phyloP scores from a whole-genome alignment of 2,113 vertebrate genomes.

The Orycteropus afer region DNA sequence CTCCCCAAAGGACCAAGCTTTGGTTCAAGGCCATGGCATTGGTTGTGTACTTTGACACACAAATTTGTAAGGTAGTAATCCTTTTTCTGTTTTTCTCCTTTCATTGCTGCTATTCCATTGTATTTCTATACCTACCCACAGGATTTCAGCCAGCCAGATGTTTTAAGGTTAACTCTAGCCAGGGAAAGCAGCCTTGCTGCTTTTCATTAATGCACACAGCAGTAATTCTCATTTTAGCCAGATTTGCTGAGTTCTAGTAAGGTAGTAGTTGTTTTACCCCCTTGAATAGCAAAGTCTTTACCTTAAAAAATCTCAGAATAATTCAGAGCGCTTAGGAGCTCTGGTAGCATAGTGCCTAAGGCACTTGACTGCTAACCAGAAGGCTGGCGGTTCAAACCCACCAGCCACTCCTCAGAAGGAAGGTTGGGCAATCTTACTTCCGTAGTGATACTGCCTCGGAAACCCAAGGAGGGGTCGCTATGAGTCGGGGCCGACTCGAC shows the following conservation, averaged over 20 bases:
- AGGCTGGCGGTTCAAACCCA: too few species aligned
- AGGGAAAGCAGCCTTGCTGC: not conserved
- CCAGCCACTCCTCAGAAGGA: too few species aligned
- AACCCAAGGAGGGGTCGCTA: too few species aligned
- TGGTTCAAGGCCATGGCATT: conserved; percentile 37
- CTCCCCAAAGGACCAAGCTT: not conserved
- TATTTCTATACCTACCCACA: conserved; percentile 16
- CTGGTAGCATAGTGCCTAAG: too few species aligned
- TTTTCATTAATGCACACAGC: not conserved
- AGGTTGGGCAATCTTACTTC: too few species aligned
- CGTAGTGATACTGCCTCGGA: too few species aligned
- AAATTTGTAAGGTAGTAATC: not conserved
- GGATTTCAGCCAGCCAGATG: conserved; percentile 32
- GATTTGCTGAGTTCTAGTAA: conserved; percentile 39
- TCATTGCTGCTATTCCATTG: conserved; percentile 14
- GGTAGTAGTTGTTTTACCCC: not conserved
- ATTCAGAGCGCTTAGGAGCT: conserved; percentile 37
- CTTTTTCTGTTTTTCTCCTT: not conserved
- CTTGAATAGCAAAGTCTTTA: not conserved
- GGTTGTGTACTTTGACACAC: conserved; percentile 41
- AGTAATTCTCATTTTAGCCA: conserved; percentile 14
- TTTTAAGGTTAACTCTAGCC: not conserved
- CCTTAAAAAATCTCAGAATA: conserved; percentile 29
- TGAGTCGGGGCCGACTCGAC: too few species aligned
- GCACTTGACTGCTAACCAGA: too few species aligned